Percentiles rank a stretch among this genome's conserved stretches.
phyloP scores from a whole-genome alignment of 2,797 vertebrate genomes.

The Clarias laeviceps region DNA sequence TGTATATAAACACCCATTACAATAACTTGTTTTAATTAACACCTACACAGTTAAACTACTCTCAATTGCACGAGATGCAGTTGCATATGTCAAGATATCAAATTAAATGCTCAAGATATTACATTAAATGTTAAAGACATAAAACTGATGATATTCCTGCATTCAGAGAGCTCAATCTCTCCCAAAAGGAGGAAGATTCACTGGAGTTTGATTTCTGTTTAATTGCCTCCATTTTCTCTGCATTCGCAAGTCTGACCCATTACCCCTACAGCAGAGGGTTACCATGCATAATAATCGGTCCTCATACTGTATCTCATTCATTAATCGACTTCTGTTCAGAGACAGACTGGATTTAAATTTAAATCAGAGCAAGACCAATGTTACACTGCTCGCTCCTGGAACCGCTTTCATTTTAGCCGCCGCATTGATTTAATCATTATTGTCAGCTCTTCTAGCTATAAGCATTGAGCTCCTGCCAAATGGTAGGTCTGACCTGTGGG shows the following conservation, averaged over 20 bases:
- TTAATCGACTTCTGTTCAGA: background rate
- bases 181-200: background rate
- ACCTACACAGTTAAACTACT: background rate
- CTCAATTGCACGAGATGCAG: background rate
- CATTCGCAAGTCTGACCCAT: background rate
- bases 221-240: background rate
- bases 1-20: background rate
- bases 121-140: background rate
- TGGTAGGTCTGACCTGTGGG: constrained; percentile 3
- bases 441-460: constrained; percentile 2
- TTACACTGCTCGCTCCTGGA: background rate
- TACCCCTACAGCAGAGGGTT: background rate
- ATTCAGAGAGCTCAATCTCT: background rate
- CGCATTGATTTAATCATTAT: background rate
- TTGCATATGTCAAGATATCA: background rate
- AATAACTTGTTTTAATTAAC: constrained; percentile 10
- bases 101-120: constrained; percentile 11
- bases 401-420: background rate
- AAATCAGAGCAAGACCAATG: background rate
- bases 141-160: background rate
- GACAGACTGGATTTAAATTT: background rate
- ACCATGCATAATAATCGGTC: background rate
- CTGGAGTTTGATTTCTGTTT: background rate
- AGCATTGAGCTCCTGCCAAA: constrained; percentile 5
- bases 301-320: background rate